Evolutionary conservation across 2,113 vertebrate genomes (phyloP).

Genomic region (Melanotaenia duboulayi): DNA sequence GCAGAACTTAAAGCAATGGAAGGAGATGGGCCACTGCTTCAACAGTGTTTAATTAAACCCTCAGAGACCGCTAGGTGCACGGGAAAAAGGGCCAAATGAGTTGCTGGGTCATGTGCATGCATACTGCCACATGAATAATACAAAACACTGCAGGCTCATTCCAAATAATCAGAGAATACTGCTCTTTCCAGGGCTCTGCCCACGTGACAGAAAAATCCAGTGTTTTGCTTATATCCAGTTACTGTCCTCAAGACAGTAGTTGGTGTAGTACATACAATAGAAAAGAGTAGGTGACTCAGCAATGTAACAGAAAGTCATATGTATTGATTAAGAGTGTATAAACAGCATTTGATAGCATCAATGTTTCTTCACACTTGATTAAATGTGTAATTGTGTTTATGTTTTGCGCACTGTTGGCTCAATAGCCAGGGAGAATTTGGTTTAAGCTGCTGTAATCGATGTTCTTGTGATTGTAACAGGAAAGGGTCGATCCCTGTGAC

Average conservation of each 20-base stretch:
- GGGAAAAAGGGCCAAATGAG: constrained; percentile 75
- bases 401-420: background rate
- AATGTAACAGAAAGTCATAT: constrained; percentile 7
- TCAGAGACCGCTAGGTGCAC: constrained; percentile 70
- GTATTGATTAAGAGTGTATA: background rate
- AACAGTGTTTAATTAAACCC: constrained; percentile 78
- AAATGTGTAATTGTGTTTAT: background rate
- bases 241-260: constrained; percentile 14
- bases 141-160: constrained; percentile 74
- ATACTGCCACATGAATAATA: constrained; percentile 77
- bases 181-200: constrained; percentile 47
- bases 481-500: background rate
- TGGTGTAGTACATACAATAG: constrained; percentile 1
- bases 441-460: background rate
- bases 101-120: constrained; percentile 74
- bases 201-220: constrained; percentile 55
- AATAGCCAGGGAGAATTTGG: no score
- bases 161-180: constrained; percentile 67
- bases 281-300: constrained; percentile 20
- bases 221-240: constrained; percentile 38
- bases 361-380: background rate
- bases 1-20: constrained; percentile 56
- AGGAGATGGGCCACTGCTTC: constrained; percentile 68
- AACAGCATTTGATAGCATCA: background rate
- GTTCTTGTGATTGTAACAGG: background rate